These are phyloP conservation scores for Albula goreensis DNA, from an alignment of 2,113 vertebrate genomes.

Conservation along the genomic window DNA sequence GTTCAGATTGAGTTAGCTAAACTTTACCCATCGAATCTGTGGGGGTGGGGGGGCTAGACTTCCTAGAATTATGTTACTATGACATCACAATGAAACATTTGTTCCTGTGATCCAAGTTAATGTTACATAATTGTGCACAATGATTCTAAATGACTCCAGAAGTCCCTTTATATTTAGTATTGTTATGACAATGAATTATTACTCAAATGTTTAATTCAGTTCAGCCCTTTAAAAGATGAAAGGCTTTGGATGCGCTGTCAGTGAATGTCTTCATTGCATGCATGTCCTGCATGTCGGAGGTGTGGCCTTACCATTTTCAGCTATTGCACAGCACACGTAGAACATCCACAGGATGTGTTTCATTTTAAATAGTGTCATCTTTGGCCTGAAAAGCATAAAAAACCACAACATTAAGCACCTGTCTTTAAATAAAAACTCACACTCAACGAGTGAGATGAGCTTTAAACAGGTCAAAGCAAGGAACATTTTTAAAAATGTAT, in stretches of 20 bases:
- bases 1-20: too few relatives aligned
- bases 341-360: slow-evolving; percentile 77
- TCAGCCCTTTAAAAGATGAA: background rate
- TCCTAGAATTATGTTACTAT: too few relatives aligned
- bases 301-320: slow-evolving; percentile 57
- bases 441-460: background rate
- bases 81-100: too few relatives aligned
- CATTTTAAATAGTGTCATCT: slow-evolving; percentile 85
- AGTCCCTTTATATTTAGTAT: too few relatives aligned
- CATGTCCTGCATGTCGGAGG: background rate
- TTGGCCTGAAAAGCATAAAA: slow-evolving; percentile 64
- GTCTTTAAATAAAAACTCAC: background rate
- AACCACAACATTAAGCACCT: background rate
- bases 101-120: too few relatives aligned
- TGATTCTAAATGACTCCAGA: too few relatives aligned
- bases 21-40: too few relatives aligned
- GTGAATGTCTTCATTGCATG: background rate
- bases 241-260: background rate
- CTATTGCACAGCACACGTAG: slow-evolving; percentile 54
- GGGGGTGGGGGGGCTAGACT: too few relatives aligned
- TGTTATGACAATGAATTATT: too few relatives aligned
- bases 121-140: too few relatives aligned
- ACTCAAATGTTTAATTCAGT: too few relatives aligned
- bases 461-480: background rate
- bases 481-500: background rate